Evolutionary conservation across 2,113 vertebrate genomes (phyloP).

Genomic region (Labeo rohita): DNA sequence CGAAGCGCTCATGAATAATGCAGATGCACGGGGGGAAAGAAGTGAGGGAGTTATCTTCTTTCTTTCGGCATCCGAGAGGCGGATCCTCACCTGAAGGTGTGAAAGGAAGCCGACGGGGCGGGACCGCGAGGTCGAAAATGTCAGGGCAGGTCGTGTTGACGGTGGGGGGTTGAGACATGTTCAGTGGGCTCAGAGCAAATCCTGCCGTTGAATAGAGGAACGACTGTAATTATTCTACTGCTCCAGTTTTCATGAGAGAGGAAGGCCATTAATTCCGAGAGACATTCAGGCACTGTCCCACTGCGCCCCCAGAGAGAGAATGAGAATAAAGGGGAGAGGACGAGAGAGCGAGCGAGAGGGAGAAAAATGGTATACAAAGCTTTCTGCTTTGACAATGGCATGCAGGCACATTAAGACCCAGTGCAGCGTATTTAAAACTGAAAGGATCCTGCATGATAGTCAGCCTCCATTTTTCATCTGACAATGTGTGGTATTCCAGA

Average conservation of each 20-base stretch:
- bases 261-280: slow-evolving; percentile 68
- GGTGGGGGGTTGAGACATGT: slow-evolving; percentile 31
- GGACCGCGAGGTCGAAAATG: neutral
- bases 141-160: slow-evolving; percentile 21
- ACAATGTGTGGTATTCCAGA: slow-evolving; percentile 46
- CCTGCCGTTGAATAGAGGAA: slow-evolving; percentile 57
- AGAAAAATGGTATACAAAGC: slow-evolving; percentile 32
- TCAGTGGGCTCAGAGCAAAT: slow-evolving; percentile 60
- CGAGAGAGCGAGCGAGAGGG: slow-evolving; percentile 53
- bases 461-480: slow-evolving; percentile 50
- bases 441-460: slow-evolving; percentile 56
- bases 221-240: slow-evolving; percentile 68
- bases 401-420: slow-evolving; percentile 61
- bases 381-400: slow-evolving; percentile 55
- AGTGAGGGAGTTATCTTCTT: neutral
- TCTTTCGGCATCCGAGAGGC: neutral
- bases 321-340: slow-evolving; percentile 15
- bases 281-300: slow-evolving; percentile 61
- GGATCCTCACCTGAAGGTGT: slow-evolving; percentile 23
- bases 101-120: neutral
- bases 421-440: slow-evolving; percentile 56
- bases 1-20: slow-evolving; percentile 64
- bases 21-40: slow-evolving; percentile 10
- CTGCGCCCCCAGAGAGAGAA: slow-evolving; percentile 63
- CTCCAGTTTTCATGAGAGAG: slow-evolving; percentile 65